phyloP scores from a whole-genome alignment of 1,140 invertebrate genomes.

The Trypoxylus dichotomus region DNA sequence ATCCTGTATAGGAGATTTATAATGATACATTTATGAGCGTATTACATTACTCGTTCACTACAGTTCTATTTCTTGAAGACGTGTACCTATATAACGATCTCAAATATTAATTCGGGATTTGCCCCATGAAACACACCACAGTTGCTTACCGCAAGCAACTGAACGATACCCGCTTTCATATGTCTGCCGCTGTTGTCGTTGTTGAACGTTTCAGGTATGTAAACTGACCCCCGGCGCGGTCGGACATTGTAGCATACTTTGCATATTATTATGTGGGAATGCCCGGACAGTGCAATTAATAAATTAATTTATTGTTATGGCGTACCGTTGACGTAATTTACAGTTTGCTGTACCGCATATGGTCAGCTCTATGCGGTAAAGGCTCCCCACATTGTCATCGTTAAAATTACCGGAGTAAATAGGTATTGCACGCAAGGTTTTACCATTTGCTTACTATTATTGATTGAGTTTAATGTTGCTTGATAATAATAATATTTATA shows the following conservation, averaged over 20 bases:
- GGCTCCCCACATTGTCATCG: not conserved
- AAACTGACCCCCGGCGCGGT: conserved; percentile 9
- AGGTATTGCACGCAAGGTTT: not conserved
- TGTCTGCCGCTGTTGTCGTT: not conserved
- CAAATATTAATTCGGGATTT: not conserved
- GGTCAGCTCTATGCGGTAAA: not conserved
- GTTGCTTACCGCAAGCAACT: not conserved
- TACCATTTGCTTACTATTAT: not conserved
- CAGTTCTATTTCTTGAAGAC: not conserved
- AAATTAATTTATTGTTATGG: conserved; percentile 31
- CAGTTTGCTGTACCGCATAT: not conserved
- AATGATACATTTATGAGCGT: too few species aligned
- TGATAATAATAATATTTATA: too few species aligned
- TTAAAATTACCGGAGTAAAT: too few species aligned
- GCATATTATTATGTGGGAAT: conserved; percentile 14
- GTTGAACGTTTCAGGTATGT: conserved; percentile 4
- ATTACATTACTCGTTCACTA: not conserved
- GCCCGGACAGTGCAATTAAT: conserved; percentile 24
- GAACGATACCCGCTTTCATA: not conserved
- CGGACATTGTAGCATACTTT: conserved; percentile 24
- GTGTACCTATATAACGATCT: not conserved
- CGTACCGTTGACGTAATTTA: conserved; percentile 24
- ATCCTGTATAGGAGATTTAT: too few species aligned
- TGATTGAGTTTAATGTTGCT: too few species aligned
- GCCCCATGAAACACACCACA: not conserved